Conservation (phyloP, 2,797 vertebrate species). For the Psittacula echo region DNA sequence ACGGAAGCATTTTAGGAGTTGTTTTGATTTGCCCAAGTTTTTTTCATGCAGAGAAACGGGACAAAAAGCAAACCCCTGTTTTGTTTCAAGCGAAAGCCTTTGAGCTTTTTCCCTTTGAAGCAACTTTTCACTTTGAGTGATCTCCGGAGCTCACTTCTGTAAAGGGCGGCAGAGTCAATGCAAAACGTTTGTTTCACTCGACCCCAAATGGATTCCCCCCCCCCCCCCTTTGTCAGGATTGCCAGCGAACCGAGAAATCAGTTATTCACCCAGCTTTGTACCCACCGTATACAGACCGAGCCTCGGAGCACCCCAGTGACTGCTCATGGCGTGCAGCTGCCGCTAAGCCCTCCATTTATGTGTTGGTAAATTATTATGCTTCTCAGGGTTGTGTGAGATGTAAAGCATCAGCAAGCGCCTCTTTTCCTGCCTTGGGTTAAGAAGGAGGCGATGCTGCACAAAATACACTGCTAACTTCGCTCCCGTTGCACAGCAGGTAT, state of each 20-base stretch:
- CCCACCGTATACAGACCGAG: background rate
- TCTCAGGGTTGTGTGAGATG: background rate
- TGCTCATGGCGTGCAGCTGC: conserved; percentile 35
- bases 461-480: background rate
- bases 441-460: background rate
- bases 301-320: conserved; percentile 4
- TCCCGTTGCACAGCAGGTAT: background rate
- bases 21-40: background rate
- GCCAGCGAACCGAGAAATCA: conserved; percentile 43
- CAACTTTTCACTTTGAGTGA: background rate
- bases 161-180: conserved; percentile 17
- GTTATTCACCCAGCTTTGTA: conserved; percentile 50
- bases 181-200: background rate
- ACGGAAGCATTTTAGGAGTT: background rate
- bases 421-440: background rate
- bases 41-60: background rate
- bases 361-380: background rate
- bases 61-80: background rate
- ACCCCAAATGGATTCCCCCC: background rate
- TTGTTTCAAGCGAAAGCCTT: background rate
- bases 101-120: background rate
- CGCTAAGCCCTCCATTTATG: background rate
- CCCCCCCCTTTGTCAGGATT: conserved; percentile 1
- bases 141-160: background rate
- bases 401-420: background rate